Conservation (phyloP, 2,797 vertebrate species). For the Chelidonichthys spinosus region DNA sequence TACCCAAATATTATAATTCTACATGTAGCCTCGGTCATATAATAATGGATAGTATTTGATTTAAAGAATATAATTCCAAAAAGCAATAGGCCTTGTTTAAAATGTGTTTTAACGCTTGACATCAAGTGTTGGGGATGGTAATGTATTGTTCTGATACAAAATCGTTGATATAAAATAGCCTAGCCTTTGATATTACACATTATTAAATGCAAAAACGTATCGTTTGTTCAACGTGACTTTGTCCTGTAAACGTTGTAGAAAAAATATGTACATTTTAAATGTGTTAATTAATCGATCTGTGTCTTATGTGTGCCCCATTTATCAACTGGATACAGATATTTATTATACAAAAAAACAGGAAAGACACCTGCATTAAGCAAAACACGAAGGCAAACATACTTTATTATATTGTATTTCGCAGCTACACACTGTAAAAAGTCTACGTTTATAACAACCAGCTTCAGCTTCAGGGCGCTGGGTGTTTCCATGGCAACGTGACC, state of each 20-base stretch:
- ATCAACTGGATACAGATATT: neutral
- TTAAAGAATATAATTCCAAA: neutral
- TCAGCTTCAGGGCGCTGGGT: neutral
- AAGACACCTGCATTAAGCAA: neutral
- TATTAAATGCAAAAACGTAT: too few species aligned
- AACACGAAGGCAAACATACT: neutral
- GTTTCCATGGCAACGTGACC: slow-evolving; percentile 62
- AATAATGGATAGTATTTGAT: neutral
- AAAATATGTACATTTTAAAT: neutral
- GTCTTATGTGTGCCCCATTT: neutral
- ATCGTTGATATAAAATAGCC: too few species aligned
- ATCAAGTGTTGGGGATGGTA: neutral
- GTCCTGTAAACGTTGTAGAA: neutral
- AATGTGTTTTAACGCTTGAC: neutral
- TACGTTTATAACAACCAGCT: too few species aligned
- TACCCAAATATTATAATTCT: neutral
- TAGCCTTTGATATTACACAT: too few species aligned
- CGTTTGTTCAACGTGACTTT: neutral
- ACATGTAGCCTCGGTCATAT: neutral
- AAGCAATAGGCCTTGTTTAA: neutral
- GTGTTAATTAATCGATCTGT: neutral
- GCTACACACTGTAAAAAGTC: neutral
- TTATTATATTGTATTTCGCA: neutral
- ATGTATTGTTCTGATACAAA: too few species aligned
- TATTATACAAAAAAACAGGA: neutral